Evolutionary conservation across 2,113 vertebrate genomes (phyloP), one percentile per base, ranked within the genome.

Genomic region (Cacatua alba): DNA sequence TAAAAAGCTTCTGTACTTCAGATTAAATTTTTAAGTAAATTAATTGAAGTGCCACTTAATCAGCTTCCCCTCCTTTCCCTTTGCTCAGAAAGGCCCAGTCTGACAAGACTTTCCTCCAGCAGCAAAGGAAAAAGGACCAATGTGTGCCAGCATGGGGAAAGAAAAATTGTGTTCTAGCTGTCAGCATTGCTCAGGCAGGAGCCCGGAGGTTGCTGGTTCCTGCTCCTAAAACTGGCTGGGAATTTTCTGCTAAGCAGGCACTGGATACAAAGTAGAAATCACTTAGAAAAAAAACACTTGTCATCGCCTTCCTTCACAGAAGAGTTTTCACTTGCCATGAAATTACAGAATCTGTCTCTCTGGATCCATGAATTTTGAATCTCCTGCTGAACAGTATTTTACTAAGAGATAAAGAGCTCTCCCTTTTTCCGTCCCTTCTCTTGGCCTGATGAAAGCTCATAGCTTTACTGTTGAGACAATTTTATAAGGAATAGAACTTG

Each of bases 321-420:
- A 63, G 15, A 70, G 31, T 5, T 16, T 68, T 76, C 17, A 23
- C 31, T 79, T 84, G 10, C 16, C 5, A 2, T 37, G 39, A 76
- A 80, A 48, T 65, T 65, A 18, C 3, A 31, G 25, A 52, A 44
- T 44, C 17, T 60, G 9, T 5, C 13, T 51, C 19, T 46, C 29
- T 77, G 65, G 18, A 65, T 69, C 18, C 5, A 28, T 33, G 4
- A 59, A 75, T 90, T 92, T 53, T 43, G 4, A 81, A 48, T 67
- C 7, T 43, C 19, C 74, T 78, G 12, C 28, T 93, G 17, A 55
- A 60, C 10, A 35, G 3, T 39, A 39, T 72, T 86, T 80, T 60
- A 31, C 8, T n/a, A 23, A 59, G 26, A 68, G 3, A 25, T 43
- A n/a, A 55, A 68, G 31, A 24, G 9, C 0, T 0, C 5, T 57